These are phyloP conservation scores for Tetragonula clypearis DNA, from an alignment of 1,140 invertebrate species.

Conservation along the genomic window DNA sequence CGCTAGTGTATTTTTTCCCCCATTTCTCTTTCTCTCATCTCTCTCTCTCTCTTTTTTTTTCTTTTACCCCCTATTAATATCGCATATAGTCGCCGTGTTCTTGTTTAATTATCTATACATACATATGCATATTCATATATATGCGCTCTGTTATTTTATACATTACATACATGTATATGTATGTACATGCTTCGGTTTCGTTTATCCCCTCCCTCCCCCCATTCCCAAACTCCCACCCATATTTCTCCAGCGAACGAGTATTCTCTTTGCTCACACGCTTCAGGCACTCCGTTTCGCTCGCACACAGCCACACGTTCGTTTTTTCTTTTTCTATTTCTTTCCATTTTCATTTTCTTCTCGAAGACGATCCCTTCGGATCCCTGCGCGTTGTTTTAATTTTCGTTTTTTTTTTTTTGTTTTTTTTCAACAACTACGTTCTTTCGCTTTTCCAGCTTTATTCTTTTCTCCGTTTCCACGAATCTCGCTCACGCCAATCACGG, in stretches of 20 bases:
- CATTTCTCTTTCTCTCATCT: conserved; percentile 31
- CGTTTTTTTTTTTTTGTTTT: background rate
- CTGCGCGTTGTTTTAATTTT: conserved; percentile 37
- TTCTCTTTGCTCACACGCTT: conserved; percentile 37
- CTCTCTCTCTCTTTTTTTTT: conserved; percentile 26
- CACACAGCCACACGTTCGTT: conserved; percentile 48
- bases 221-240: too few species aligned
- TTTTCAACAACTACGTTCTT: conserved; percentile 54
- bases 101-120: conserved; percentile 74
- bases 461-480: conserved; percentile 24
- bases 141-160: conserved; percentile 70
- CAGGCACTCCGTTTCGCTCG: conserved; percentile 48
- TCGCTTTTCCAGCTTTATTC: conserved; percentile 4
- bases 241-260: conserved; percentile 15
- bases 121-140: conserved; percentile 77
- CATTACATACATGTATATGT: conserved; percentile 77
- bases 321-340: background rate
- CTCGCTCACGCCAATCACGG: conserved; percentile 42
- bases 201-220: conserved; percentile 21
- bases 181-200: conserved; percentile 68
- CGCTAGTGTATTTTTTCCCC: conserved; percentile 62
- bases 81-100: conserved; percentile 61
- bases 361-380: conserved; percentile 30
- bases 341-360: conserved; percentile 23
- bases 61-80: conserved; percentile 52